phyloP scores from a whole-genome alignment of 2,797 vertebrate species.

The Jordanella pulchra region DNA sequence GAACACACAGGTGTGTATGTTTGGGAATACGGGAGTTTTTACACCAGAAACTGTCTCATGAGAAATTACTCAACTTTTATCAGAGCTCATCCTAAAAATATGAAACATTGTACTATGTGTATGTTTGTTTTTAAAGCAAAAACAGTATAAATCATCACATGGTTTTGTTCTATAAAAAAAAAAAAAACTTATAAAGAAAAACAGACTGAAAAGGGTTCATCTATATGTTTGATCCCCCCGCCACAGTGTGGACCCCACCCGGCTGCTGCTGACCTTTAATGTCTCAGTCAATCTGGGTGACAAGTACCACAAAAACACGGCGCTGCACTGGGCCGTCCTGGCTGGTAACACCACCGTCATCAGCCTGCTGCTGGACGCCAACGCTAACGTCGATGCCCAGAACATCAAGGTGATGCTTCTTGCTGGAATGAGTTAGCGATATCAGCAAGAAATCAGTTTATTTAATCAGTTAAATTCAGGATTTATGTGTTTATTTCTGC shows the following conservation, averaged over 20 bases:
- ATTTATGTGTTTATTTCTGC: too few relatives aligned
- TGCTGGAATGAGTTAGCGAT: too few relatives aligned
- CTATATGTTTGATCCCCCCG: neutral
- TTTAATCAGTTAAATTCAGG: too few relatives aligned
- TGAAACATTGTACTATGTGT: too few relatives aligned
- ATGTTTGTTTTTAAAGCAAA: too few relatives aligned
- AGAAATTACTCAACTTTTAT: neutral
- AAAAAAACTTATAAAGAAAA: too few relatives aligned
- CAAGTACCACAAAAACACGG: constrained; percentile 99
- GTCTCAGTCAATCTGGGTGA: constrained; percentile 98
- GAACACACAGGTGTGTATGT: constrained; percentile 90
- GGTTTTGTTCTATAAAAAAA: neutral
- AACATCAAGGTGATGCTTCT: constrained; percentile 90
- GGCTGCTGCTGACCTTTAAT: constrained; percentile 97
- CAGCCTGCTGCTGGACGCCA: constrained; percentile 94
- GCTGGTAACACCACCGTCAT: constrained; percentile 99
- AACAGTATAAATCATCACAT: too few relatives aligned
- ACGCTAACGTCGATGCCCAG: constrained; percentile 94
- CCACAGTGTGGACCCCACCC: constrained; percentile 93
- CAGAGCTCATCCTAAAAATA: too few relatives aligned
- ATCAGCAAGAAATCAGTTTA: too few relatives aligned
- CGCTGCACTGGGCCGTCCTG: constrained; percentile 97
- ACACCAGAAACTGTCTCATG: neutral
- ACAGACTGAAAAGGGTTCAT: too few relatives aligned
- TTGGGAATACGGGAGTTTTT: neutral